Conservation (phyloP, 2,113 vertebrate species). For the Ptyas mucosa region DNA sequence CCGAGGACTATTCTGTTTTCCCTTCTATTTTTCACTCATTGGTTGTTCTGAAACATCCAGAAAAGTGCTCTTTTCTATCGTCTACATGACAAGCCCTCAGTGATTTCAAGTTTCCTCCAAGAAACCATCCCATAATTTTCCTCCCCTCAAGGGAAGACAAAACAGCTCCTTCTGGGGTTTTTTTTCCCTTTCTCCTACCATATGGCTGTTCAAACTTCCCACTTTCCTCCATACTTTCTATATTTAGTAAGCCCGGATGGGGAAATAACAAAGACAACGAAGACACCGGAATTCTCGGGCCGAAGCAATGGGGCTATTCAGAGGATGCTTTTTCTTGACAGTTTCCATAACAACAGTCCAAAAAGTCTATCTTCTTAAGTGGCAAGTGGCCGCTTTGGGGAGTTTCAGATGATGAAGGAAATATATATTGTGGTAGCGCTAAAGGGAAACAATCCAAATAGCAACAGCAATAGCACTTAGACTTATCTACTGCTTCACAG, state of each 20-base stretch:
- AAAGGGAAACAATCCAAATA: conserved; percentile 46
- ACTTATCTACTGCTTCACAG: no score
- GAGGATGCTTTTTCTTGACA: not conserved
- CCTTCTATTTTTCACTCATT: not conserved
- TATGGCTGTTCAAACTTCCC: not conserved
- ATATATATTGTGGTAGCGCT: conserved; percentile 67
- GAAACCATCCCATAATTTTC: not conserved
- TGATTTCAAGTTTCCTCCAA: not conserved
- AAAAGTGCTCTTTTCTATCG: not conserved
- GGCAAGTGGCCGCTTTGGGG: conserved; percentile 66
- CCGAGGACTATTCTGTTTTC: not conserved
- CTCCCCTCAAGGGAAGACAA: not conserved
- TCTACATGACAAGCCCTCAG: not conserved
- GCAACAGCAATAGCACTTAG: no score
- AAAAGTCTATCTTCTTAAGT: conserved; percentile 62
- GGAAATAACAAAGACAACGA: not conserved
- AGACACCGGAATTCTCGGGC: conserved; percentile 23
- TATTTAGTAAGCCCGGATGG: not conserved
- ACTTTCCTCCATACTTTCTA: not conserved
- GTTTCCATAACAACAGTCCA: conserved; percentile 72
- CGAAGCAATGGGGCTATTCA: conserved; percentile 36
- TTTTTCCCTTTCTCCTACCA: not conserved
- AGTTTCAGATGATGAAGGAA: conserved; percentile 61
- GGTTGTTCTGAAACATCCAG: not conserved
- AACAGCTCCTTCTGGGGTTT: no score